These are phyloP conservation scores for Drosophila birchii DNA, from an alignment of 2,888 invertebrate species.

Conservation along the genomic window DNA sequence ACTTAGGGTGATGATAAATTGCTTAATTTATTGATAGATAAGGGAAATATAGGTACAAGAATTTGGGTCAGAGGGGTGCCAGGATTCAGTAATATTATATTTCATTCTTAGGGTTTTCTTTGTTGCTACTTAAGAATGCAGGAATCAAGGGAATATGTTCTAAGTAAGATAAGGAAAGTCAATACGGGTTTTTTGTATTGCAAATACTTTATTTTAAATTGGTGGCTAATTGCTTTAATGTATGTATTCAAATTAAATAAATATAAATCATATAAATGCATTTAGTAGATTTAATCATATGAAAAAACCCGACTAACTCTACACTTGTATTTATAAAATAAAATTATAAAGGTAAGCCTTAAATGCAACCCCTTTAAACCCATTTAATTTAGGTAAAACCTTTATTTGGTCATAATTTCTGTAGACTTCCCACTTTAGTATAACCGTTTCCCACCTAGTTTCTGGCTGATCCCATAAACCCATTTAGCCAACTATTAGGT, in stretches of 20 bases:
- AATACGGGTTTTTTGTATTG: background rate
- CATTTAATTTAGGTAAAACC: background rate
- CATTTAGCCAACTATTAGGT: slow-evolving; percentile 42
- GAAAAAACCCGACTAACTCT: no score
- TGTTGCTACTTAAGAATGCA: background rate
- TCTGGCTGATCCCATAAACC: slow-evolving; percentile 40
- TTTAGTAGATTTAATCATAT: background rate
- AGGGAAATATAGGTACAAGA: background rate
- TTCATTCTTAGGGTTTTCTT: slow-evolving; percentile 1
- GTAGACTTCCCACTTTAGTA: background rate
- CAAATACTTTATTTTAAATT: background rate
- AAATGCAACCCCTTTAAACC: background rate
- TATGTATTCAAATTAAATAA: no score
- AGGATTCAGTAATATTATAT: background rate
- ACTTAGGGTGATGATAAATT: slow-evolving; percentile 49
- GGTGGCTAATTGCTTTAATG: no score
- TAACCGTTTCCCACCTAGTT: slow-evolving; percentile 9
- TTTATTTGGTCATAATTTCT: slow-evolving; percentile 3
- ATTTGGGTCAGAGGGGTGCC: slow-evolving; percentile 15
- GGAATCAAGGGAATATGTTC: background rate
- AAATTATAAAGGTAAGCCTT: no score
- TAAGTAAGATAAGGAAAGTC: background rate
- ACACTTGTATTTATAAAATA: background rate
- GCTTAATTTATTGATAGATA: slow-evolving; percentile 49
- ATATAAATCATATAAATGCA: background rate